phyloP scores from a whole-genome alignment of 2,113 vertebrate species.

The Romanogobio albipinnatus region DNA sequence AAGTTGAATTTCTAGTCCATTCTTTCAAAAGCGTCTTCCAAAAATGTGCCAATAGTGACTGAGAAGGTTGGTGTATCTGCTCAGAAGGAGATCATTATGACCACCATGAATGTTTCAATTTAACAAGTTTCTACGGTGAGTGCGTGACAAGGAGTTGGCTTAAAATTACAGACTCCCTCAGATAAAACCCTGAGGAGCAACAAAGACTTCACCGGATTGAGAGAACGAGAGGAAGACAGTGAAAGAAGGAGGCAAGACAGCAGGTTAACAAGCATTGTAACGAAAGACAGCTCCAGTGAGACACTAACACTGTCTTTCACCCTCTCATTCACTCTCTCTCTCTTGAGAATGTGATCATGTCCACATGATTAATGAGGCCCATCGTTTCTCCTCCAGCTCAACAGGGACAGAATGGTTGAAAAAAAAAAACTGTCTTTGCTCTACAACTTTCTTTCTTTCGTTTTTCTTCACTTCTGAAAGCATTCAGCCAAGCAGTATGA shows the following conservation, averaged over 20 bases:
- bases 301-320: conserved; percentile 6
- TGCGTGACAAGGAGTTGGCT: conserved; percentile 1
- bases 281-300: conserved; percentile 25
- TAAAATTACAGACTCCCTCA: conserved; percentile 1
- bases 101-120: neutral
- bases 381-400: conserved; percentile 24
- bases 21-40: neutral
- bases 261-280: conserved; percentile 30
- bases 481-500: neutral
- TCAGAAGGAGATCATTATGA: conserved; percentile 4
- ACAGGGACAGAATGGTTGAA: neutral
- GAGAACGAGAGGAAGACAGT: conserved; percentile 32
- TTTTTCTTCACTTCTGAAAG: conserved; percentile 4
- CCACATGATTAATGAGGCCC: conserved; percentile 53
- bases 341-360: conserved; percentile 40
- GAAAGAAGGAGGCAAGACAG: conserved; percentile 28
- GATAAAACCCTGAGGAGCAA: neutral
- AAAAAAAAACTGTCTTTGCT: neutral
- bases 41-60: neutral
- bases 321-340: neutral
- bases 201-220: conserved; percentile 35
- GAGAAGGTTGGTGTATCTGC: neutral
- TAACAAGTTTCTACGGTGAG: neutral
- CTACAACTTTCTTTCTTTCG: neutral
- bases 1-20: neutral